These are phyloP conservation scores for Limnephilus marmoratus DNA, from an alignment of 2,888 invertebrate genomes.

Conservation along the genomic window DNA sequence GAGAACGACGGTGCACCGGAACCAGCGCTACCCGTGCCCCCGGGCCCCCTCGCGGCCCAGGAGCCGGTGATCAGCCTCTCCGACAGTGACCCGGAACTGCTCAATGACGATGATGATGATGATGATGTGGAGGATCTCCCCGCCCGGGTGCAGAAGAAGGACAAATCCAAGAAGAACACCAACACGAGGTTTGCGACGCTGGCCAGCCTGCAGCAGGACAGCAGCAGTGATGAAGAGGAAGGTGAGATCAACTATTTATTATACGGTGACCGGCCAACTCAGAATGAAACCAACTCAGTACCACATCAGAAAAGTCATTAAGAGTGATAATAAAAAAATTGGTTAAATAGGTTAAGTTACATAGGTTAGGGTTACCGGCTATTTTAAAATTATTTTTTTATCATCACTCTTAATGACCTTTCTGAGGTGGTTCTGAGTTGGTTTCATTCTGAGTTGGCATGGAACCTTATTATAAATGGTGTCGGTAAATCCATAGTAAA, in stretches of 20 bases:
- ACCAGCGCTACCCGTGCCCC: slow-evolving; percentile 66
- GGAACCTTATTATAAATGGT: no score
- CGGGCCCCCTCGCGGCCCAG: slow-evolving; percentile 52
- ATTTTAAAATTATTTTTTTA: no score
- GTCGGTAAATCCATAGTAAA: no score
- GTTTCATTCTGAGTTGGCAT: no score
- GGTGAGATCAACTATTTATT: slow-evolving; percentile 69
- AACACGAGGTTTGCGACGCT: slow-evolving; percentile 80
- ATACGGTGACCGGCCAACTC: no score
- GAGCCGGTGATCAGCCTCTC: slow-evolving; percentile 69
- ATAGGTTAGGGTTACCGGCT: no score
- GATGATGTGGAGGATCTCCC: slow-evolving; percentile 36
- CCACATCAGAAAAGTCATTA: no score
- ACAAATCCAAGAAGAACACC: slow-evolving; percentile 70
- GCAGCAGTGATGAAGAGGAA: slow-evolving; percentile 81
- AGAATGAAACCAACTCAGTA: no score
- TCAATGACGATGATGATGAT: slow-evolving; percentile 69
- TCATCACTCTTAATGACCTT: no score
- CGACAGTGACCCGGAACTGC: slow-evolving; percentile 70
- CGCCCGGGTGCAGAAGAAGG: slow-evolving; percentile 69
- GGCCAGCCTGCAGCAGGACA: slow-evolving; percentile 77
- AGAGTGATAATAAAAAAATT: no score
- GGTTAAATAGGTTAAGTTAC: no score
- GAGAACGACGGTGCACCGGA: slow-evolving; percentile 82
- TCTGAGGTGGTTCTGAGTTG: no score